Conservation (phyloP, 2,113 vertebrate species). For the Trematocara macrostoma region DNA sequence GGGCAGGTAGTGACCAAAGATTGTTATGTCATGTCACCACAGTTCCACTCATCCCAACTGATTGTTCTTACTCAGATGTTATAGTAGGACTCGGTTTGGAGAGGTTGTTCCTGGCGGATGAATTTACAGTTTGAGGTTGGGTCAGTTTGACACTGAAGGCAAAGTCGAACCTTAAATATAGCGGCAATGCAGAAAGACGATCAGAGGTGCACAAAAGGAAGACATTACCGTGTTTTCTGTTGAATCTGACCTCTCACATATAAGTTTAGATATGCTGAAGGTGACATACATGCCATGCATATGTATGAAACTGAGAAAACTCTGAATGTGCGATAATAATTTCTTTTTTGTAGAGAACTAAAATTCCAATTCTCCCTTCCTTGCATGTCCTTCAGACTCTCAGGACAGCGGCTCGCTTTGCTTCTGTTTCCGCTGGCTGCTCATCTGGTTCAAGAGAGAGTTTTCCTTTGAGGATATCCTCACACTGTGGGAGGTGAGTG, state of each 20-base stretch:
- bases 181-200: fast-evolving
- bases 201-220: neutral
- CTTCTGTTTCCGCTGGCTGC: conserved; percentile 87
- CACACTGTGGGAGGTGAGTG: conserved; percentile 83
- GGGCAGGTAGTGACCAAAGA: neutral
- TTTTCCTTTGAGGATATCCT: conserved; percentile 87
- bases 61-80: neutral
- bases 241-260: neutral
- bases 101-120: neutral
- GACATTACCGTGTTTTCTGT: fast-evolving
- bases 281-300: neutral
- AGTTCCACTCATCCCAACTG: neutral
- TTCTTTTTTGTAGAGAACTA: neutral
- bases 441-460: conserved; percentile 93
- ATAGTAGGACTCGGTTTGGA: neutral
- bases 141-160: fast-evolving
- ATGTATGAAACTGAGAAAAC: neutral
- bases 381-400: conserved; percentile 56
- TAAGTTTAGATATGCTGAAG: neutral
- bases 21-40: neutral
- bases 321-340: neutral
- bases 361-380: neutral
- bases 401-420: conserved; percentile 79
- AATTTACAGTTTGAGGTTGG: fast-evolving
- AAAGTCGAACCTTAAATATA: fast-evolving